These are phyloP conservation scores for Otolemur garnettii DNA, from an alignment of 2,113 vertebrate genomes.

Conservation along the genomic window DNA sequence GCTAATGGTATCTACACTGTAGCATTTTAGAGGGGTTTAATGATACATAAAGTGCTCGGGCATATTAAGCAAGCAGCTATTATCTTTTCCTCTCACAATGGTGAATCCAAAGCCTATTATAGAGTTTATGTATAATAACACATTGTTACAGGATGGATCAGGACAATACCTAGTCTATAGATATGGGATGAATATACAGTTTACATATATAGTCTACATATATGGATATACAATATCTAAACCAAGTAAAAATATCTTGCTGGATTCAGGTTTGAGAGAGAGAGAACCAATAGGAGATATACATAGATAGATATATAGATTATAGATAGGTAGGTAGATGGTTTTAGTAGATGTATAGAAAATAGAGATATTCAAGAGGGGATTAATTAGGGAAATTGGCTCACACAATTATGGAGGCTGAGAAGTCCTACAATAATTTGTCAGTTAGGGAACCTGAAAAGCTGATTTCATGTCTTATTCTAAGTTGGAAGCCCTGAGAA, in stretches of 20 bases:
- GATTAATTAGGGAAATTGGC: not conserved
- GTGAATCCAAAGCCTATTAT: not conserved
- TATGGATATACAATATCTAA: not conserved
- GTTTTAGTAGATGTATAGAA: not conserved
- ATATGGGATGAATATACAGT: not conserved
- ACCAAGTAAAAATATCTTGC: not conserved
- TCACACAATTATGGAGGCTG: not conserved
- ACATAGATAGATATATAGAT: not conserved
- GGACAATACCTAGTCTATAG: not conserved
- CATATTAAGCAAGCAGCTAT: not conserved
- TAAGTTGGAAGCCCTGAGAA: not conserved
- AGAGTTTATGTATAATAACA: not conserved
- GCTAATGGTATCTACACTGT: not conserved
- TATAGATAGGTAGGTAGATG: not conserved
- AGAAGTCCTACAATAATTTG: not conserved
- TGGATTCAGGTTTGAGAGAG: not conserved
- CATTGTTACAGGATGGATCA: not conserved
- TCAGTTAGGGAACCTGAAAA: not conserved
- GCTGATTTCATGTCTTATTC: not conserved
- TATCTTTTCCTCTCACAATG: not conserved
- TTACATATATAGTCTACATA: not conserved
- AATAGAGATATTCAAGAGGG: not conserved
- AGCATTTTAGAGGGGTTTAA: conserved; percentile 3
- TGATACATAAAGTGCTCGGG: not conserved
- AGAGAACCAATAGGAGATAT: not conserved